Evolutionary conservation across 2,888 invertebrate genomes (phyloP).

Genomic region (Dryobota labecula): DNA sequence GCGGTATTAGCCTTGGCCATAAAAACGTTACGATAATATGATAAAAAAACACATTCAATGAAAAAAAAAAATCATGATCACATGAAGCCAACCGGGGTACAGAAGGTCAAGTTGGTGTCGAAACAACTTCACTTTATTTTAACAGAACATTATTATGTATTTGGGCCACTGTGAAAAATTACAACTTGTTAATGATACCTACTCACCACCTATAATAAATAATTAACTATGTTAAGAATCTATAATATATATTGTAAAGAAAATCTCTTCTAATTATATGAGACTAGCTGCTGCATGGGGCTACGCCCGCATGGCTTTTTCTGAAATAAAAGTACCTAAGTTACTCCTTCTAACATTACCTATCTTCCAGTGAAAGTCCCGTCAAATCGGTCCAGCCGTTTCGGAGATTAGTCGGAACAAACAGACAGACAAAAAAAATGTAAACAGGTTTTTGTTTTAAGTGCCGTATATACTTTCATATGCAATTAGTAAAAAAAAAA

Average conservation of each 20-base stretch:
- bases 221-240: not conserved
- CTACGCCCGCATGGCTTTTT: too few relatives aligned
- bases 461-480: too few relatives aligned
- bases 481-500: too few relatives aligned
- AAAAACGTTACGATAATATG: conserved; percentile 57
- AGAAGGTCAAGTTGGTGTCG: conserved; percentile 83
- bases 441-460: too few relatives aligned
- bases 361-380: too few relatives aligned
- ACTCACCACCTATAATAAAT: conserved; percentile 20
- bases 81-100: conserved; percentile 73
- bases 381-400: too few relatives aligned
- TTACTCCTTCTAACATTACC: too few relatives aligned
- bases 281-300: too few relatives aligned
- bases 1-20: conserved; percentile 62
- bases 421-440: too few relatives aligned
- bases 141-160: conserved; percentile 81
- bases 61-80: conserved; percentile 75
- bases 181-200: conserved; percentile 31
- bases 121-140: conserved; percentile 79
- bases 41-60: conserved; percentile 67
- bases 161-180: conserved; percentile 82
- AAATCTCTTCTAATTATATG: not conserved
- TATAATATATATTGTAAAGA: not conserved
- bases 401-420: too few relatives aligned
- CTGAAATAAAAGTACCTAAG: too few relatives aligned